Evolutionary conservation across 2,888 invertebrate genomes (phyloP).

Genomic region (Euzetes globulus): DNA sequence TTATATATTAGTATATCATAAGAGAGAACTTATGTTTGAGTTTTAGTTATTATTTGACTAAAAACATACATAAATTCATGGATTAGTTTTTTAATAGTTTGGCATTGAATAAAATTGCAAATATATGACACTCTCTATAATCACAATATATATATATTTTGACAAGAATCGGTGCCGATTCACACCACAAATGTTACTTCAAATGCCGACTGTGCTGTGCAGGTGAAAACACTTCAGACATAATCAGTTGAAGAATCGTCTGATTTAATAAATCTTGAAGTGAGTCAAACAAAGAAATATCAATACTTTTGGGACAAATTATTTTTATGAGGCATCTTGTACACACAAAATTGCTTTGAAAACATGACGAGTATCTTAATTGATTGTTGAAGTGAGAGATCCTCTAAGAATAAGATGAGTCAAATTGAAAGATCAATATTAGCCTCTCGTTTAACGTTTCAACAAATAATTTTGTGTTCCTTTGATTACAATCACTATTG

Average conservation of each 20-base stretch:
- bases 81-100: neutral
- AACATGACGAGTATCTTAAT: neutral
- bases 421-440: neutral
- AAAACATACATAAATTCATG: neutral
- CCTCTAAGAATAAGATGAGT: neutral
- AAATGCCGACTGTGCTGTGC: neutral
- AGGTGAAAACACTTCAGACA: neutral
- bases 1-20: neutral
- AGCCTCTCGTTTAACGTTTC: neutral
- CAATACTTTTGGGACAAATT: neutral
- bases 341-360: neutral
- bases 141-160: neutral
- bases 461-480: neutral
- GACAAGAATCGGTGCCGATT: neutral
- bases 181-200: neutral
- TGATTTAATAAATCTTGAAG: too few relatives aligned
- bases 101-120: neutral
- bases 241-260: neutral
- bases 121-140: neutral
- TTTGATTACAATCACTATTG: neutral
- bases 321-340: neutral
- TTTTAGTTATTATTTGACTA: neutral
- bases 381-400: slow-evolving; percentile 21
- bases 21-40: neutral
- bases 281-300: neutral